These are phyloP conservation scores for Orestias chungarensis DNA, from an alignment of 2,797 vertebrate species.

Conservation along the genomic window DNA sequence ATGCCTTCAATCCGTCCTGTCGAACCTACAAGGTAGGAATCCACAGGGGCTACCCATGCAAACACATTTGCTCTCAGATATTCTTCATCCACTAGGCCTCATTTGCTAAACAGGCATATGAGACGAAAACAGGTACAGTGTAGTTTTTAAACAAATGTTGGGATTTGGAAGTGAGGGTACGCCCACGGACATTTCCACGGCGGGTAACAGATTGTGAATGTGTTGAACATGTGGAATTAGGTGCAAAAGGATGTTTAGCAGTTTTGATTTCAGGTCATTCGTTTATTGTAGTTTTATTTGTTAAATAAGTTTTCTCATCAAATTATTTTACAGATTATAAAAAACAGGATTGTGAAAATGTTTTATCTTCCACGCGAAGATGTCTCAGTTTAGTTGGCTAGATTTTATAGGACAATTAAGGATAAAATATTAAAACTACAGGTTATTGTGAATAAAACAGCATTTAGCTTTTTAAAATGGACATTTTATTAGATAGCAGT, in stretches of 20 bases:
- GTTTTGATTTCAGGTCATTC: neutral
- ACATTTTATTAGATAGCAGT: neutral
- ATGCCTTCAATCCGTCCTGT: conserved; percentile 97
- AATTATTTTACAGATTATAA: neutral
- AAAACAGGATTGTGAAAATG: neutral
- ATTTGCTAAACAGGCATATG: neutral
- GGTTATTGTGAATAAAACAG: neutral
- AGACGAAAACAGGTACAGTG: neutral
- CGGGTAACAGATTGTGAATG: neutral
- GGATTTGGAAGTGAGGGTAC: neutral
- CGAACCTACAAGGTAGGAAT: conserved; percentile 90
- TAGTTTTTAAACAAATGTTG: neutral
- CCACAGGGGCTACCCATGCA: neutral
- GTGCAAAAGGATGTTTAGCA: neutral
- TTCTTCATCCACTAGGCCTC: neutral
- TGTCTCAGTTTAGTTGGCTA: neutral
- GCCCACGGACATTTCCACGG: neutral
- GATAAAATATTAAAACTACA: neutral
- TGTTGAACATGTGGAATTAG: neutral
- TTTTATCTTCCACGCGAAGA: neutral
- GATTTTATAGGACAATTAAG: neutral
- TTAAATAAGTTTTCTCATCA: neutral
- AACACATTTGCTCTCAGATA: conserved; percentile 10
- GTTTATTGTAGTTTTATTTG: neutral
- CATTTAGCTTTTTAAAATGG: neutral